Conservation (phyloP, 2,888 invertebrate species). For the Synergus gifuensis region DNA sequence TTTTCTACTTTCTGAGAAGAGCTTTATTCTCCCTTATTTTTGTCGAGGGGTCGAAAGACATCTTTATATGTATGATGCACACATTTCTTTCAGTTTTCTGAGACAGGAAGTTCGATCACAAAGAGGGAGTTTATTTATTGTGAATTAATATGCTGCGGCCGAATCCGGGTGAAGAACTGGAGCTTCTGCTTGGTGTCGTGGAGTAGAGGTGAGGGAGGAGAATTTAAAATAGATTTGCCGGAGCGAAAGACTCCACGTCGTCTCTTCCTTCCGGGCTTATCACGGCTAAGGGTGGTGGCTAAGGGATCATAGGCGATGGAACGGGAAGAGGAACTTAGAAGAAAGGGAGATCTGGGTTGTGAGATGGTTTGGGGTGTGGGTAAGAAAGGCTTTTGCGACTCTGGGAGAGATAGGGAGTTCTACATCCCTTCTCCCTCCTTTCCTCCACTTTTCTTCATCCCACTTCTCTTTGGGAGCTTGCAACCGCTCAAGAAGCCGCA, state of each 20-base stretch:
- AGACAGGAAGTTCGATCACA: neutral
- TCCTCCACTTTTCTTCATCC: slow-evolving; percentile 37
- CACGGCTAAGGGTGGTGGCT: slow-evolving; percentile 47
- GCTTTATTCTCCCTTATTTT: slow-evolving; percentile 1
- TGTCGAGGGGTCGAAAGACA: neutral
- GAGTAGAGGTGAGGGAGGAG: slow-evolving; percentile 46
- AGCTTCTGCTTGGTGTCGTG: slow-evolving; percentile 32
- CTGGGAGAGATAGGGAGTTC: slow-evolving; percentile 36
- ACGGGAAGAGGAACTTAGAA: slow-evolving; percentile 46
- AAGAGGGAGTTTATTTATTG: slow-evolving; percentile 52
- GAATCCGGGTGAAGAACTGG: slow-evolving; percentile 53
- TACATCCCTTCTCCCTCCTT: slow-evolving; percentile 9
- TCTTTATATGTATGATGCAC: slow-evolving; percentile 19
- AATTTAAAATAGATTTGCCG: slow-evolving; percentile 72
- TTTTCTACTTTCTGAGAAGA: neutral
- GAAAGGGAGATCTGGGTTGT: slow-evolving; percentile 46
- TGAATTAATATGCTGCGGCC: slow-evolving; percentile 66
- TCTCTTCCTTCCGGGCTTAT: slow-evolving; percentile 63
- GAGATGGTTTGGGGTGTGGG: slow-evolving; percentile 16
- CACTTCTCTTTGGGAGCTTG: slow-evolving; percentile 44
- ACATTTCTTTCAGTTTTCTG: slow-evolving; percentile 3
- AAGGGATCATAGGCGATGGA: slow-evolving; percentile 33
- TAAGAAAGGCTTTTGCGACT: slow-evolving; percentile 48
- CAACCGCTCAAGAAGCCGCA: slow-evolving; percentile 41
- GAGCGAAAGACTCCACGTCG: slow-evolving; percentile 58